Base-by-base conservation (phyloP, 2,888 invertebrate genomes). In the Trichopria drosophilae region DNA sequence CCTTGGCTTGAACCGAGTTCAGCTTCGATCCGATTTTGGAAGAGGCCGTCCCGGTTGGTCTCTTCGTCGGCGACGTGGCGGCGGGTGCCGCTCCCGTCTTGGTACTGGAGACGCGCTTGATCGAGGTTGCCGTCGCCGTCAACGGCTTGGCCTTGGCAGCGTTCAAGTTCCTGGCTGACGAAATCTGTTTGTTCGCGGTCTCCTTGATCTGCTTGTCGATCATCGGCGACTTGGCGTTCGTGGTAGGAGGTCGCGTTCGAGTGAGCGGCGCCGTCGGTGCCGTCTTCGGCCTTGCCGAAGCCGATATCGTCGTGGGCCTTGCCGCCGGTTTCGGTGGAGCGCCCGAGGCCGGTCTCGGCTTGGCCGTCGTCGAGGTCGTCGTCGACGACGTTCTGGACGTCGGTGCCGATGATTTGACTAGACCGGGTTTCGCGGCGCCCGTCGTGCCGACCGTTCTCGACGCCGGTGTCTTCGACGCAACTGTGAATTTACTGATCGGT, bases 121-220 rank as follows among this genome's bases (percentile, higher is more conserved):
- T 52, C 1, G 62, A 49, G 39, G 48, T 57, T 22, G 58, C 45
- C 4, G 57, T 32, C 3, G 50, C 41, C 3, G 60, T 51, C 6
- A 61, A 59, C 6, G 52, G 16, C 3, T 37, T 35, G 4, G 65
- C 47, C 4, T 61, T 50, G 1, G 59, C 42, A 3, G 61, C 57
- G 10, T 54, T 68, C 73, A 77, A 62, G 68, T 78, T 57, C 72
- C 82, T 67, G 67, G 76, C 73, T 51, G 82, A 80, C 10, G 82
- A 82, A 64, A 86, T 80, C 67, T 83, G 82, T 67, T 85, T 86
- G 71, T 86, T 87, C 41, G 84, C 84, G 62, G 84, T 82, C 59
- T 87, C 86, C 72, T 87, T 86, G 58, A 79, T 82, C 65, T 83
- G 84, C 64, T 87, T 87, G 73, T 82, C 64, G 62, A 74, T 69